Evolutionary conservation across 2,113 vertebrate genomes (phyloP).

Genomic region (Stomatorhinus ivindoensis): DNA sequence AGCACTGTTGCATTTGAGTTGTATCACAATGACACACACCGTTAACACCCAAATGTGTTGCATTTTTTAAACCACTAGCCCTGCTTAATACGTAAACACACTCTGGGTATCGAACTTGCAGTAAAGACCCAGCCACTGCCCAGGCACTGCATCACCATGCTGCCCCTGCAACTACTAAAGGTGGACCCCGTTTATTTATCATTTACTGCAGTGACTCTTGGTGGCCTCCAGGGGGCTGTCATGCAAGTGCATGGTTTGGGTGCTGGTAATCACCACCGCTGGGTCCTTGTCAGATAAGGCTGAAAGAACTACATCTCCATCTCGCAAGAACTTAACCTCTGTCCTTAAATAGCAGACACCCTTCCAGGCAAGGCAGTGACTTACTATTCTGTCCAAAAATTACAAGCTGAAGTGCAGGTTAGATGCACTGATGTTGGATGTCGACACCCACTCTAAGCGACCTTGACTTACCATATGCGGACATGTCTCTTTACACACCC

Average conservation of each 20-base stretch:
- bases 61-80: not conserved
- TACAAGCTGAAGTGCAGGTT: not conserved
- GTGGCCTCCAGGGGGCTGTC: not conserved
- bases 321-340: not conserved
- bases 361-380: not conserved
- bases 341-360: not conserved
- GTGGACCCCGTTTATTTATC: not conserved
- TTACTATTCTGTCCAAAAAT: not conserved
- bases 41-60: not conserved
- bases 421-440: not conserved
- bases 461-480: not conserved
- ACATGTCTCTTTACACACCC: not conserved
- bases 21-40: not conserved
- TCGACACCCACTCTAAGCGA: not conserved
- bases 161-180: not conserved
- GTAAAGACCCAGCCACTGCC: not conserved
- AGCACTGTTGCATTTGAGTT: not conserved
- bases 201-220: not conserved
- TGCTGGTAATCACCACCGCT: not conserved
- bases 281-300: not conserved
- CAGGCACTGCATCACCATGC: not conserved
- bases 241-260: not conserved
- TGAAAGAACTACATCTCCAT: not conserved
- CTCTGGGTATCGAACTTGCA: not conserved
- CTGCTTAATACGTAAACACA: not conserved